phyloP scores from a whole-genome alignment of 2,888 invertebrate species.

The Leuctra nigra region DNA sequence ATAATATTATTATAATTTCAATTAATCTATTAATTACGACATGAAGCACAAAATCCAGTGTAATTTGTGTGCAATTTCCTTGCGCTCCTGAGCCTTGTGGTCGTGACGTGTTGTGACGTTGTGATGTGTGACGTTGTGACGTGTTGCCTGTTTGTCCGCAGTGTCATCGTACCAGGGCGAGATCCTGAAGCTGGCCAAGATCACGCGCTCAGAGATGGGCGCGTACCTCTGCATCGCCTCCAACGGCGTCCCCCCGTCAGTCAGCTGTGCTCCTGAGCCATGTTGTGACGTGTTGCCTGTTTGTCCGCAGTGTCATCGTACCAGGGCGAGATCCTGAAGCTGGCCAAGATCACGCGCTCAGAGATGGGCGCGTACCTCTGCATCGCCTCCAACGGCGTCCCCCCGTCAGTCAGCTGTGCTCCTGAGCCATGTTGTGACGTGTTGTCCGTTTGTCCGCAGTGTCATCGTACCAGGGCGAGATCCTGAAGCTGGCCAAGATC shows the following conservation, averaged over 20 bases:
- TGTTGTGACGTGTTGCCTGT: no score
- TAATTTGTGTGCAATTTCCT: no score
- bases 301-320: slow-evolving; percentile 49
- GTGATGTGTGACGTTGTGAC: no score
- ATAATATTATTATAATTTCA: no score
- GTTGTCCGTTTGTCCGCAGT: no score
- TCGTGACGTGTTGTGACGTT: no score
- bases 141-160: no score
- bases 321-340: slow-evolving; percentile 67
- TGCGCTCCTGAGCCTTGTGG: no score
- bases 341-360: slow-evolving; percentile 74
- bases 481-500: slow-evolving; percentile 69
- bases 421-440: no score
- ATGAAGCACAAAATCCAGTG: no score
- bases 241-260: slow-evolving; percentile 80
- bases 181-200: slow-evolving; percentile 66
- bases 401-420: slow-evolving; percentile 81
- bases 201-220: slow-evolving; percentile 80
- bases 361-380: slow-evolving; percentile 87
- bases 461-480: slow-evolving; percentile 64
- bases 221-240: slow-evolving; percentile 85
- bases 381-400: slow-evolving; percentile 83
- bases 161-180: slow-evolving; percentile 63
- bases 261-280: no score
- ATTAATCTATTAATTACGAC: no score